phyloP scores from a whole-genome alignment of 2,113 vertebrate species.

The Rhinolophus sinicus region DNA sequence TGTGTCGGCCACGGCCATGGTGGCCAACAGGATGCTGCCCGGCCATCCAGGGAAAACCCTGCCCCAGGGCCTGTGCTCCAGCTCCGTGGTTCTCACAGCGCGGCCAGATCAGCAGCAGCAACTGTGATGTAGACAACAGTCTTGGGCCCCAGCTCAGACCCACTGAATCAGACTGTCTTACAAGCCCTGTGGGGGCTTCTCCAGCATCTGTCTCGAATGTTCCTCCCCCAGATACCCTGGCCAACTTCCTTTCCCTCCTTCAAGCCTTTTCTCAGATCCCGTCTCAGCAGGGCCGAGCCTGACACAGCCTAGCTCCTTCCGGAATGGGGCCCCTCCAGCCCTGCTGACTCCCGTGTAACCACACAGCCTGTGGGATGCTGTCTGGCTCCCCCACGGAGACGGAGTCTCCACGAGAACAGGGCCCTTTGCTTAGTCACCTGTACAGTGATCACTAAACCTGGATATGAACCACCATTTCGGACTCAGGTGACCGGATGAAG shows the following conservation, averaged over 20 bases:
- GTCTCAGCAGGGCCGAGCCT: not conserved
- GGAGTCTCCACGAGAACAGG: accelerated
- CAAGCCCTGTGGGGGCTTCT: not conserved
- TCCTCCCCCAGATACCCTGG: not conserved
- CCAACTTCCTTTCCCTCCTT: not conserved
- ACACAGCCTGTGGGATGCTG: accelerated
- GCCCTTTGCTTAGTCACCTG: not conserved
- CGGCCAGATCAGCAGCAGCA: not conserved
- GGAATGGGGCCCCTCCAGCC: accelerated
- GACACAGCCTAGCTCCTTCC: accelerated
- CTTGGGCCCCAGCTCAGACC: not conserved
- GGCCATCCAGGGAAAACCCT: no score
- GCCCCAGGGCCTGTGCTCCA: not conserved
- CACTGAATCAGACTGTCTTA: no score
- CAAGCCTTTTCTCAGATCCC: not conserved
- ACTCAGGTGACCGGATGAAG: accelerated
- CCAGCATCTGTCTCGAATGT: not conserved
- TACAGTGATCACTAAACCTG: no score
- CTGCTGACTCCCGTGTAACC: no score
- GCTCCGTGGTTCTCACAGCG: not conserved
- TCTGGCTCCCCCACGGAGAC: accelerated
- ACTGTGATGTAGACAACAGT: no score
- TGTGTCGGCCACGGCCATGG: accelerated
- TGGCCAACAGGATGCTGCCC: not conserved
- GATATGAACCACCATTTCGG: accelerated